A percentile compares a stretch with the other conserved stretches of the same genome.
Conservation (phyloP, 2,888 invertebrate species). For the Dynastes tityus region DNA sequence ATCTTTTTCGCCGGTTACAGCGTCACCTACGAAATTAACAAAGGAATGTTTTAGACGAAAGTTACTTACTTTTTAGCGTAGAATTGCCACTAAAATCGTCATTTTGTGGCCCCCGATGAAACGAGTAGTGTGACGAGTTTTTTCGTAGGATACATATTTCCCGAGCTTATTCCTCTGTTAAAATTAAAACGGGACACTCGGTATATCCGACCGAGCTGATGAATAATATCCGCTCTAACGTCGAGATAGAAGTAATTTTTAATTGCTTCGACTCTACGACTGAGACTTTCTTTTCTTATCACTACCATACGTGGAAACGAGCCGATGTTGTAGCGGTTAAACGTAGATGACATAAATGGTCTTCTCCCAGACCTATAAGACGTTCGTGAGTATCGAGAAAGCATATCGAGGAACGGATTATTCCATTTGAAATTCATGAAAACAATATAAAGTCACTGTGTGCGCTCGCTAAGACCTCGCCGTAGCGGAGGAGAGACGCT, state of each 20-base stretch:
- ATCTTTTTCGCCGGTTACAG: too few species aligned
- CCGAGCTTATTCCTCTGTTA: too few species aligned
- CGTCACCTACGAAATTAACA: too few species aligned
- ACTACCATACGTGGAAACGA: constrained; percentile 4
- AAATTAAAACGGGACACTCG: too few species aligned
- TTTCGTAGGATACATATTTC: too few species aligned
- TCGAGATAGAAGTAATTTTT: constrained; percentile 14
- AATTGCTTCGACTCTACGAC: constrained; percentile 9
- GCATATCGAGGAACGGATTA: constrained; percentile 4
- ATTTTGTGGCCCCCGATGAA: too few species aligned
- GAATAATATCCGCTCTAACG: background rate
- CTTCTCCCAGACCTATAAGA: background rate
- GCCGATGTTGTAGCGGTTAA: background rate
- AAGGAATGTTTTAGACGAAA: too few species aligned
- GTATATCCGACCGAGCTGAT: background rate
- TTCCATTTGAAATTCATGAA: constrained; percentile 32
- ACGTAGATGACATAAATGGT: constrained; percentile 21
- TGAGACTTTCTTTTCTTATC: constrained; percentile 14
- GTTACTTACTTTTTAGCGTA: too few species aligned
- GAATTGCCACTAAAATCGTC: too few species aligned
- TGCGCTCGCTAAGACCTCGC: constrained; percentile 13
- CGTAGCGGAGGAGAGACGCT: constrained; percentile 2
- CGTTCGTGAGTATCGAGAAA: background rate
- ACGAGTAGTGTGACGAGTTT: too few species aligned
- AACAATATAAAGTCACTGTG: constrained; percentile 26